These are phyloP conservation scores for Chionoecetes opilio DNA, from an alignment of 1,140 invertebrate species.

Conservation along the genomic window DNA sequence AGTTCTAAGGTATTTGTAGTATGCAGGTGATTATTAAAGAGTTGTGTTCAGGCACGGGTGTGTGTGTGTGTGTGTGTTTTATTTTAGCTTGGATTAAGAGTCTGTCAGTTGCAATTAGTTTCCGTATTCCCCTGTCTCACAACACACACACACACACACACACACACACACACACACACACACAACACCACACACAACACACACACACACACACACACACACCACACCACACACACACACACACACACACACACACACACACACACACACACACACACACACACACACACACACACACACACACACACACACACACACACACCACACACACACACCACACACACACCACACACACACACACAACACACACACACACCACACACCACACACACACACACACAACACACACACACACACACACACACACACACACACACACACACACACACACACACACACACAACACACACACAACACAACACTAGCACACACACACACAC, in stretches of 20 bases:
- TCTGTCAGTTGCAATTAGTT: neutral
- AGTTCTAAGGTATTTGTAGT: neutral
- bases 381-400: too few relatives aligned
- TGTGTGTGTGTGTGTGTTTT: conserved; percentile 50
- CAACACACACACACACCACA: too few relatives aligned
- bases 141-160: conserved; percentile 40
- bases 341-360: neutral
- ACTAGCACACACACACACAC: conserved; percentile 45
- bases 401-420: conserved; percentile 38
- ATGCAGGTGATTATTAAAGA: conserved; percentile 3
- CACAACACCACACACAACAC: conserved; percentile 19
- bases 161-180: conserved; percentile 39
- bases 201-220: conserved; percentile 49
- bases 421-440: too few relatives aligned
- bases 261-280: conserved; percentile 36
- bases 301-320: conserved; percentile 49
- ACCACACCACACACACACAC: neutral
- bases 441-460: too few relatives aligned
- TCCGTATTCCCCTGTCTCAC: neutral
- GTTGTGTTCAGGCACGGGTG: neutral
- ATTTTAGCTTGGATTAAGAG: neutral
- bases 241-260: conserved; percentile 41
- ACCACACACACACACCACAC: neutral
- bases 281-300: conserved; percentile 41
- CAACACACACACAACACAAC: conserved; percentile 40